phyloP scores from a whole-genome alignment of 2,888 invertebrate species.

The Sarcophaga rosellei region DNA sequence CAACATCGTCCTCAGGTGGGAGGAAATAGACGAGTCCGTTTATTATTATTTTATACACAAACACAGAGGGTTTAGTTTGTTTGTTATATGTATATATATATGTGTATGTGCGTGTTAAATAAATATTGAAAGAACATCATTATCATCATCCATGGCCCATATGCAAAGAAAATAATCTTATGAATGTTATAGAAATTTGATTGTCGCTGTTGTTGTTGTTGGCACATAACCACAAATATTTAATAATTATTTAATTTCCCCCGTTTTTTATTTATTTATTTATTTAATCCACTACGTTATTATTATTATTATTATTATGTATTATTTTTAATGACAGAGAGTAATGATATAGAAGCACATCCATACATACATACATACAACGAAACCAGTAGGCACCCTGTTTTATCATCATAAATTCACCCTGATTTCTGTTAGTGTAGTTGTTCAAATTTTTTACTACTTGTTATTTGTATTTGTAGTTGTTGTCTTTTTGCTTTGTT shows the following conservation, averaged over 20 bases:
- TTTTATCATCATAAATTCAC: conserved; percentile 45
- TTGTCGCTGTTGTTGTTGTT: neutral
- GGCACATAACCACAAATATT: conserved; percentile 35
- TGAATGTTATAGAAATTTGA: neutral
- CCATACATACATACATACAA: neutral
- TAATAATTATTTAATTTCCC: conserved; percentile 39
- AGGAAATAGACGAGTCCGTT: neutral
- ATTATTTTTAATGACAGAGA: conserved; percentile 23
- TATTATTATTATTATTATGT: conserved; percentile 26
- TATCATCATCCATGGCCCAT: too few relatives aligned
- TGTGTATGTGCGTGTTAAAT: too few relatives aligned
- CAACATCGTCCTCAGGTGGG: neutral
- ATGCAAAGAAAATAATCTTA: neutral
- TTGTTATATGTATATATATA: too few relatives aligned
- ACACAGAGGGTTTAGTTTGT: too few relatives aligned
- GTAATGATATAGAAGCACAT: neutral
- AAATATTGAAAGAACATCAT: too few relatives aligned
- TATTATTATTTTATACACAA: too few relatives aligned
- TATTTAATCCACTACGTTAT: conserved; percentile 20
- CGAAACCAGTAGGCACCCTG: conserved; percentile 27
- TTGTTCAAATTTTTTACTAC: conserved; percentile 17
- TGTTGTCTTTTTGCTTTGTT: conserved; percentile 17
- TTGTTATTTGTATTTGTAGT: neutral
- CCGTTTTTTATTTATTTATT: conserved; percentile 13
- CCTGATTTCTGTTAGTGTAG: conserved; percentile 25